These are phyloP conservation scores for Lindbergichthys nudifrons DNA, from an alignment of 2,797 vertebrate species.

Conservation along the genomic window DNA sequence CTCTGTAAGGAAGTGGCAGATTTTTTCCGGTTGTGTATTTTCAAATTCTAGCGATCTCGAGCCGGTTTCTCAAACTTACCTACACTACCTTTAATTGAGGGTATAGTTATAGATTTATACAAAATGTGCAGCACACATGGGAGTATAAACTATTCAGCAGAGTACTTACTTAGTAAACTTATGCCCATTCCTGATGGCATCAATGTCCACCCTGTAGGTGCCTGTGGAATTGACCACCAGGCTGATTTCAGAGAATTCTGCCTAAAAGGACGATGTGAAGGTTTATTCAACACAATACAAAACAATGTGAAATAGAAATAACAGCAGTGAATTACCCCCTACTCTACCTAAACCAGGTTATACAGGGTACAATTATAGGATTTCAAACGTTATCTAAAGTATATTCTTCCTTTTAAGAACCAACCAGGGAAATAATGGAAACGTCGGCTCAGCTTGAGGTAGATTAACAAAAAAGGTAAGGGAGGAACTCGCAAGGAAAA, in stretches of 20 bases:
- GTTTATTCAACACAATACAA: slow-evolving; percentile 26
- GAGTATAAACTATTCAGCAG: not conserved
- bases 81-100: too few species aligned
- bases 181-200: slow-evolving; percentile 89
- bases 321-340: not conserved
- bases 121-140: slow-evolving; percentile 3
- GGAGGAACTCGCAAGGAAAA: slow-evolving; percentile 26
- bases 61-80: too few species aligned
- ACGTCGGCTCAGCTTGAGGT: slow-evolving; percentile 12
- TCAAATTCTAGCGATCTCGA: too few species aligned
- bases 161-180: slow-evolving; percentile 88
- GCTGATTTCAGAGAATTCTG: slow-evolving; percentile 92
- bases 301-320: not conserved
- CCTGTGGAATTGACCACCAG: slow-evolving; percentile 89
- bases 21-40: too few species aligned
- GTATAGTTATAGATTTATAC: not conserved
- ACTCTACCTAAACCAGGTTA: not conserved
- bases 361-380: slow-evolving; percentile 12
- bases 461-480: slow-evolving; percentile 44
- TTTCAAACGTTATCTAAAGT: slow-evolving; percentile 13
- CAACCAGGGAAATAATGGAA: slow-evolving; percentile 38
- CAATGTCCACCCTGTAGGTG: slow-evolving; percentile 88
- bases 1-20: too few species aligned
- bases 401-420: slow-evolving; percentile 19
- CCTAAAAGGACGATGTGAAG: slow-evolving; percentile 76